Conservation (phyloP, 2,888 invertebrate species). For the Ferdinandea cuprea region DNA sequence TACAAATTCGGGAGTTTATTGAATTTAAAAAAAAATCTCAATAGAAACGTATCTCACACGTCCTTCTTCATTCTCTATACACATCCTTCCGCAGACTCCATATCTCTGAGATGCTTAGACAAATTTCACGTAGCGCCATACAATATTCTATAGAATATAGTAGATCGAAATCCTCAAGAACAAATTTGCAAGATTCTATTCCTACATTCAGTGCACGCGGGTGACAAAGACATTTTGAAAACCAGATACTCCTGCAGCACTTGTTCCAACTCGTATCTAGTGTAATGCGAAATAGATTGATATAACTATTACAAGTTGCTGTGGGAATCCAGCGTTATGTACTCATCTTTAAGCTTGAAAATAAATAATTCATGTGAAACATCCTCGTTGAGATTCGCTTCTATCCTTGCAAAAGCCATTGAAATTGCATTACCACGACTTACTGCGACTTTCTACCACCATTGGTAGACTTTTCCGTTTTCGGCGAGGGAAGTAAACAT, state of each 20-base stretch:
- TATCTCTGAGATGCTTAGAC: constrained; percentile 8
- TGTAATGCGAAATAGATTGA: constrained; percentile 67
- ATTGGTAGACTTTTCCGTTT: neutral
- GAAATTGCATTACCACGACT: constrained; percentile 60
- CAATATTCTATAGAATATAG: neutral
- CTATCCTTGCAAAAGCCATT: constrained; percentile 47
- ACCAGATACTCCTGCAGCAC: neutral
- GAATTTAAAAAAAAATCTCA: neutral
- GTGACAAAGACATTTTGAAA: neutral
- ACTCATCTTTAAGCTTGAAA: constrained; percentile 59
- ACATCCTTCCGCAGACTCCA: no score
- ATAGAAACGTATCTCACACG: neutral
- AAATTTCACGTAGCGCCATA: neutral
- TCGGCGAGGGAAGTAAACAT: constrained; percentile 17
- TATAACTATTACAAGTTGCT: constrained; percentile 40
- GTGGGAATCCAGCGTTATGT: constrained; percentile 60
- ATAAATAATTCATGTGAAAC: constrained; percentile 64
- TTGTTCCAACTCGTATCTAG: neutral
- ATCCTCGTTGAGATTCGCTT: neutral
- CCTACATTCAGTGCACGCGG: neutral
- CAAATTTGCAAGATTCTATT: neutral
- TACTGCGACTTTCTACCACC: neutral
- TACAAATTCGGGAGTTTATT: constrained; percentile 20
- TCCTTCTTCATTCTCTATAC: no score
- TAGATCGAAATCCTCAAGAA: neutral